These are phyloP conservation scores for Hippasteria phrygiana DNA, from an alignment of 53 echinoderm and acorn worm genomes.

Conservation along the genomic window DNA sequence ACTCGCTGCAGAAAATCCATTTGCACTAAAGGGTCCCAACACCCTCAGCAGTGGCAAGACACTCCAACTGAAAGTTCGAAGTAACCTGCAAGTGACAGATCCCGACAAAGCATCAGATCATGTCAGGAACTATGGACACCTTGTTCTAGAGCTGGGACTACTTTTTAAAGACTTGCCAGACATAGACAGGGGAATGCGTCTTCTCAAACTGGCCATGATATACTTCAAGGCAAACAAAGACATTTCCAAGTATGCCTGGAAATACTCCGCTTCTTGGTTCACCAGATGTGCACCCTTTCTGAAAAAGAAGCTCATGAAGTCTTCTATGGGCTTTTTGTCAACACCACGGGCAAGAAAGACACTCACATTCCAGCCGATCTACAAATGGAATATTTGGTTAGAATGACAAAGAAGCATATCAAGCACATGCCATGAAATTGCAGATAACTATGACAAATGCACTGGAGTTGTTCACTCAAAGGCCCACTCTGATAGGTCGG, in stretches of 20 bases:
- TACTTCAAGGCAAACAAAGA: background rate
- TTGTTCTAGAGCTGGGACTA: constrained; percentile 29
- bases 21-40: too few species aligned
- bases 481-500: constrained; percentile 1
- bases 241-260: constrained; percentile 25
- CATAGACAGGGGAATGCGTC: constrained; percentile 10
- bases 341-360: constrained; percentile 12
- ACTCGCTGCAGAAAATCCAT: too few species aligned
- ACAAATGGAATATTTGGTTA: constrained; percentile 6
- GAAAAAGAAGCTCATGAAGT: constrained; percentile 7
- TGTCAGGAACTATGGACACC: constrained; percentile 26
- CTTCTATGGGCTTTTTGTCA: constrained; percentile 42
- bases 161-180: constrained; percentile 24
- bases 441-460: constrained; percentile 7
- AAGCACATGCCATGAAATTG: constrained; percentile 24
- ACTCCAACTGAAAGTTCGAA: too few species aligned
- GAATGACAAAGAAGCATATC: constrained; percentile 6
- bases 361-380: background rate
- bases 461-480: background rate
- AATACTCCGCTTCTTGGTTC: constrained; percentile 34
- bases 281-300: constrained; percentile 7
- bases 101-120: too few species aligned
- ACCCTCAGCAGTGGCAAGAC: too few species aligned
- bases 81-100: too few species aligned
- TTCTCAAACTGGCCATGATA: constrained; percentile 30